Percentiles rank a stretch among this genome's conserved stretches.
phyloP scores from a whole-genome alignment of 2,888 invertebrate genomes.

The Hydrotaea cyrtoneurina region DNA sequence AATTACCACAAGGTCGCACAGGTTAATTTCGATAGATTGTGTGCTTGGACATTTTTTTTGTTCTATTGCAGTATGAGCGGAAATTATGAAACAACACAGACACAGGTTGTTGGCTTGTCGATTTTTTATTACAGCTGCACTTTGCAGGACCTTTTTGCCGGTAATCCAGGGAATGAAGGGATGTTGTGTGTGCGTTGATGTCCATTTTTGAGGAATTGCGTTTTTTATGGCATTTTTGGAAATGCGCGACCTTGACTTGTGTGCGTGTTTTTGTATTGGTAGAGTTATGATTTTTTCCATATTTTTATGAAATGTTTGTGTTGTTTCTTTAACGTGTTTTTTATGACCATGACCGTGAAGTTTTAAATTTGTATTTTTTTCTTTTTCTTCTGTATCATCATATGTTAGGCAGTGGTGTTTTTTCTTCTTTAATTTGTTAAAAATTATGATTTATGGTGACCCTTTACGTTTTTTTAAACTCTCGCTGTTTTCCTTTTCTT shows the following conservation, averaged over 20 bases:
- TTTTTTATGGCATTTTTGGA: conserved; percentile 46
- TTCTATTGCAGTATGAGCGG: neutral
- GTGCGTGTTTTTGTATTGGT: conserved; percentile 15
- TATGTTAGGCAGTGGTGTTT: conserved; percentile 48
- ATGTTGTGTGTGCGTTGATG: conserved; percentile 15
- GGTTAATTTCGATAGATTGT: conserved; percentile 16
- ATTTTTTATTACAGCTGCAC: conserved; percentile 30
- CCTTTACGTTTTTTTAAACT: conserved; percentile 70
- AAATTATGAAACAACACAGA: conserved; percentile 44
- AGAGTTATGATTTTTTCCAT: conserved; percentile 16
- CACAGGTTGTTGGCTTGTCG: conserved; percentile 22
- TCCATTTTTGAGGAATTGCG: conserved; percentile 30
- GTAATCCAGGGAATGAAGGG: neutral
- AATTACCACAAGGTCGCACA: conserved; percentile 53
- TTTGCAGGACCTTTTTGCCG: conserved; percentile 39
- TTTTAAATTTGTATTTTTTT: conserved; percentile 66
- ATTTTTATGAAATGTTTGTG: conserved; percentile 5
- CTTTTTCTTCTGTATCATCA: neutral
- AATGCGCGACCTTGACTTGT: conserved; percentile 48
- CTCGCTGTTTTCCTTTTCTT: conserved; percentile 40
- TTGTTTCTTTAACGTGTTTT: conserved; percentile 26
- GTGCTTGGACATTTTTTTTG: neutral
- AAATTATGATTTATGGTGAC: conserved; percentile 79
- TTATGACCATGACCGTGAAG: conserved; percentile 61
- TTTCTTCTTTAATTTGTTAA: conserved; percentile 68